Base-by-base conservation (phyloP, 2,888 invertebrate species). In the Alsophila aescularia region DNA sequence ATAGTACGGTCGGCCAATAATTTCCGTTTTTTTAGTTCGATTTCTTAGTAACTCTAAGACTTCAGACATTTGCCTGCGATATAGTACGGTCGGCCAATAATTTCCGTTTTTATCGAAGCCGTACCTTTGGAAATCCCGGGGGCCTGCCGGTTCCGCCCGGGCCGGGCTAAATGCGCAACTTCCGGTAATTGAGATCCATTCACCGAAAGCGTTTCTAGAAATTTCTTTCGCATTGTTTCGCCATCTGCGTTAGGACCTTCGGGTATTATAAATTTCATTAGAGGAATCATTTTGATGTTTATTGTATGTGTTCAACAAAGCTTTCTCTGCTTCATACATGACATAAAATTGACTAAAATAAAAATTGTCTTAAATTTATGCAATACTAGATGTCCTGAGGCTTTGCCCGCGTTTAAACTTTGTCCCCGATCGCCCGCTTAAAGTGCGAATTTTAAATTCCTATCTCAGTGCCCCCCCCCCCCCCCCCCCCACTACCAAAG, bases 181-280 rank as follows among this genome's bases (percentile, higher is more conserved):
- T 71, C 72, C 70, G 66, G 77, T 77, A 75, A 77, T 75, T 75
- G 76, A 73, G 70, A 72, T 67, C 66, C 69, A 63, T 67, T 72
- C 70, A 64, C 70, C 64, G 63, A 73, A 73, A 74, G 67, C 66
- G 67, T 68, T 71, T 58, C 39, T 47, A 45, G 64, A 69, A 69
- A 66, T 50, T 50, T 56, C 50, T 29, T 63, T 68, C 60, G 63
- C 60, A 67, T 75, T 73, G 70, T 72, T 75, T 70, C 57, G 66
- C 68, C 59, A 70, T 62, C 58, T 50, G 52, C 59, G 60, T 47
- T 27, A 13, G 39, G 40, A 52, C 29, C 52, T 43, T 15, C 15
- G 53, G 56, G 52, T 45, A 44, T 52, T 60, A 60, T 58, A 34
- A 58, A 61, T 51, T 60, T 56, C 24, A 49, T 57, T 44, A 42